Conservation (phyloP, 2,888 invertebrate species). For the Tinea semifulvella region DNA sequence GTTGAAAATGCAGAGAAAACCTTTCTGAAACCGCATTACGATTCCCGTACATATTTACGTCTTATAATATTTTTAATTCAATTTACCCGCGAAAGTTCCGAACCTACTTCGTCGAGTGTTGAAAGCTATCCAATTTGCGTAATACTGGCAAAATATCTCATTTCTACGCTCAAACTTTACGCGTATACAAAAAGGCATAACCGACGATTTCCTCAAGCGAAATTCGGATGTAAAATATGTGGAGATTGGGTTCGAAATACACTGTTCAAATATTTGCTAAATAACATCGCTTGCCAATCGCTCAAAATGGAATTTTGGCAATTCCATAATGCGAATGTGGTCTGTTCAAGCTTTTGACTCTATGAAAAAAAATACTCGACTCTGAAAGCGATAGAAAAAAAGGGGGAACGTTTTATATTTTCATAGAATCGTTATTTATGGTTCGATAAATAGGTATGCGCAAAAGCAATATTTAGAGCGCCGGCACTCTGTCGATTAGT, state of each 20-base stretch:
- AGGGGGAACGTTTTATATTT: slow-evolving; percentile 63
- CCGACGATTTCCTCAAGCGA: slow-evolving; percentile 15
- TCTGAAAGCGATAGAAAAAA: slow-evolving; percentile 64
- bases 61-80: slow-evolving; percentile 67
- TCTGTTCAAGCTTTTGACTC: slow-evolving; percentile 68
- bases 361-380: slow-evolving; percentile 61
- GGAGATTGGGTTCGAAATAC: background rate
- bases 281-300: background rate
- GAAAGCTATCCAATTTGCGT: slow-evolving; percentile 69
- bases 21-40: slow-evolving; percentile 40
- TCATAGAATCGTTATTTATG: slow-evolving; percentile 65
- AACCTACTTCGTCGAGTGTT: slow-evolving; percentile 66
- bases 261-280: background rate
- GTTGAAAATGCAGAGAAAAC: slow-evolving; percentile 7
- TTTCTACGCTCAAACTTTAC: slow-evolving; percentile 54
- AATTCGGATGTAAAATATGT: too few relatives aligned
- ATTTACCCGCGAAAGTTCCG: slow-evolving; percentile 64
- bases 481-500: slow-evolving; percentile 64
- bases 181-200: slow-evolving; percentile 29
- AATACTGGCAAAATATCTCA: slow-evolving; percentile 68
- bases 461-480: slow-evolving; percentile 62
- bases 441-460: slow-evolving; percentile 56
- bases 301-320: slow-evolving; percentile 58
- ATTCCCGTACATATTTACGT: slow-evolving; percentile 57
- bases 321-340: slow-evolving; percentile 68